Percentiles rank a stretch among this genome's conserved stretches.
These are phyloP conservation scores for Aphidius colemani DNA, from an alignment of 2,888 invertebrate species.

Conservation along the genomic window DNA sequence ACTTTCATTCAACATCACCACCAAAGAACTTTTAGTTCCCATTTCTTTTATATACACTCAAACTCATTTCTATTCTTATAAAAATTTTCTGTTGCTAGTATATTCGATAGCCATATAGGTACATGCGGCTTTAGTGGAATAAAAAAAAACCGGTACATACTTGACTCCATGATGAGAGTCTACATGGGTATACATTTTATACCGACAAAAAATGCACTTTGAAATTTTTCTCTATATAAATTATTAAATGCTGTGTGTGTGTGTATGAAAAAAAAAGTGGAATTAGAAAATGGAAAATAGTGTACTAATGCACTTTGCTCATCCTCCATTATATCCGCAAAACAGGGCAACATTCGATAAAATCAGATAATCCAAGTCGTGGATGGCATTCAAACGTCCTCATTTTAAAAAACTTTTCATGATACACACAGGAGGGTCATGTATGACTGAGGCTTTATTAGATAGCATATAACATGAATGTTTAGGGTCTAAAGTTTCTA, in stretches of 20 bases:
- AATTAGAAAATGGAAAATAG: not conserved
- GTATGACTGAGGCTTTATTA: too few species aligned
- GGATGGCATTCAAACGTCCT: slow-evolving; percentile 51
- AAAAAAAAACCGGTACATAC: too few species aligned
- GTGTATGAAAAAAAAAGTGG: too few species aligned
- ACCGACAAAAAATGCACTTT: too few species aligned
- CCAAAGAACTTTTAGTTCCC: slow-evolving; percentile 22
- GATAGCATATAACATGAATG: too few species aligned
- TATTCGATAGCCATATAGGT: not conserved
- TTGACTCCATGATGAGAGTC: too few species aligned
- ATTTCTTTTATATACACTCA: slow-evolving; percentile 27
- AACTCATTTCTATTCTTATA: not conserved
- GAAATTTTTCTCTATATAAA: too few species aligned
- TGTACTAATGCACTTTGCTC: slow-evolving; percentile 43
- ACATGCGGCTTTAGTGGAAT: not conserved
- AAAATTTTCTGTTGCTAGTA: not conserved
- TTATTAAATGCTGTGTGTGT: too few species aligned
- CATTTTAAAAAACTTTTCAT: slow-evolving; percentile 39
- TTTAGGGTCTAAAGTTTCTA: too few species aligned
- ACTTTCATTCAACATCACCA: slow-evolving; percentile 33
- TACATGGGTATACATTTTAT: too few species aligned
- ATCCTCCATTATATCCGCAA: not conserved
- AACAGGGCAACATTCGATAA: slow-evolving; percentile 25
- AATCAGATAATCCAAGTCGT: slow-evolving; percentile 51
- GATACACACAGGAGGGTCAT: too few species aligned